Conservation (phyloP, 2,113 vertebrate species). For the Leptosomus discolor region DNA sequence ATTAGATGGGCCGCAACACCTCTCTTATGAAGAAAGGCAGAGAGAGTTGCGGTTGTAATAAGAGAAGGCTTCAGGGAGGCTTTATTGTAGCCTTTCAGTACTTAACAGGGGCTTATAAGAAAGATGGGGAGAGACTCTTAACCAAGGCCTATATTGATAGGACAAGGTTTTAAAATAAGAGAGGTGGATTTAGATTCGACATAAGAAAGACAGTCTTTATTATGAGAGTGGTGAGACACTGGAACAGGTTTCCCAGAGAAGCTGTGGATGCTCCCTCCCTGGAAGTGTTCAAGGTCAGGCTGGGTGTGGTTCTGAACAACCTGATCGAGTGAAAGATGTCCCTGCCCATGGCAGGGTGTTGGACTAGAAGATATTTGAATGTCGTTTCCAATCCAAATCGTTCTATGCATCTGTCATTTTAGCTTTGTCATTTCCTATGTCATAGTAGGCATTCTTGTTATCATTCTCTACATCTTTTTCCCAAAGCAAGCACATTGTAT, state of each 20-base stretch:
- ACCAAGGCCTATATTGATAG: neutral
- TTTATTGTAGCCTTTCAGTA: neutral
- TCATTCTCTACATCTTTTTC: neutral
- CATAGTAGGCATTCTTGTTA: neutral
- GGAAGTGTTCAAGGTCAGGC: neutral
- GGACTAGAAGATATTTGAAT: neutral
- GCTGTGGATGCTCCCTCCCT: neutral
- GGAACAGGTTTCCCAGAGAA: neutral
- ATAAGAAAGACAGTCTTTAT: neutral
- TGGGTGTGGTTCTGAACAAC: neutral
- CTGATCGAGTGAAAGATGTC: accelerated
- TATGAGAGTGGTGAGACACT: neutral
- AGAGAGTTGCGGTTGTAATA: neutral
- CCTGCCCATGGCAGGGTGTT: accelerated
- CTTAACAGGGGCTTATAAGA: neutral
- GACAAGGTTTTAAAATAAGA: neutral
- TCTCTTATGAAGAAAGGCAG: neutral
- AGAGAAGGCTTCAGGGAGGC: neutral
- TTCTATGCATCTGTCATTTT: neutral
- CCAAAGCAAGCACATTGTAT: neutral
- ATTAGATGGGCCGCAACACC: no score
- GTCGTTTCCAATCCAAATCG: accelerated
- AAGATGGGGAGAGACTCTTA: neutral
- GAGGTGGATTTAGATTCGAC: neutral
- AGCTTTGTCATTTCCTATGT: neutral